A percentile compares a stretch with the other conserved stretches of the same genome.
Conservation (phyloP, 1,140 invertebrate genomes). For the Trichonephila clavipes region DNA sequence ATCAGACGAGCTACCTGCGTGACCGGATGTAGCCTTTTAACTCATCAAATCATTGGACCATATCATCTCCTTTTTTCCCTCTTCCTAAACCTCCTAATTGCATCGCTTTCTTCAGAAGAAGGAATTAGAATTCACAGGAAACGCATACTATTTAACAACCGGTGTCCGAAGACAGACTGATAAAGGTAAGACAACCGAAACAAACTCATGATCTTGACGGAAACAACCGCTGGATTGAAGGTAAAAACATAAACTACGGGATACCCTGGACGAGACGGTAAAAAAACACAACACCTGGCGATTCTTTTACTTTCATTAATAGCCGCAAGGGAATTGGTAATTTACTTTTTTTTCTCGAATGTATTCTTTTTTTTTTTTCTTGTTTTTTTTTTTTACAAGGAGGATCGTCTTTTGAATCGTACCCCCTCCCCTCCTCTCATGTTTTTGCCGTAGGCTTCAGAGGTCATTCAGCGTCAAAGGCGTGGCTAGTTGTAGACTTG, state of each 20-base stretch:
- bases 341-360: slow-evolving; percentile 44
- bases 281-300: slow-evolving; percentile 63
- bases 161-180: not conserved
- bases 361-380: slow-evolving; percentile 5
- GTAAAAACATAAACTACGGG: slow-evolving; percentile 42
- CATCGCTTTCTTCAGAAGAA: not conserved
- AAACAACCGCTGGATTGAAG: not conserved
- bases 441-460: not conserved
- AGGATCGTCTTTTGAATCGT: not conserved
- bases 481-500: slow-evolving; percentile 43
- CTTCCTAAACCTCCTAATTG: slow-evolving; percentile 28
- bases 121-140: not conserved
- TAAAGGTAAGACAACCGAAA: slow-evolving; percentile 7
- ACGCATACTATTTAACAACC: not conserved
- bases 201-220: slow-evolving; percentile 15
- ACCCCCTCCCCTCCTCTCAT: too few species aligned
- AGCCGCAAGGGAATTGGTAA: slow-evolving; percentile 30
- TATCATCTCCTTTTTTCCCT: not conserved
- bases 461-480: slow-evolving; percentile 57
- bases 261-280: not conserved
- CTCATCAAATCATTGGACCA: slow-evolving; percentile 46
- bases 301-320: slow-evolving; percentile 65
- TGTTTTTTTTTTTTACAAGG: not conserved
- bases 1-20: slow-evolving; percentile 12
- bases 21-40: slow-evolving; percentile 54